These are phyloP conservation scores for Neoitamus cyanurus DNA, from an alignment of 2,888 invertebrate genomes.

Conservation along the genomic window DNA sequence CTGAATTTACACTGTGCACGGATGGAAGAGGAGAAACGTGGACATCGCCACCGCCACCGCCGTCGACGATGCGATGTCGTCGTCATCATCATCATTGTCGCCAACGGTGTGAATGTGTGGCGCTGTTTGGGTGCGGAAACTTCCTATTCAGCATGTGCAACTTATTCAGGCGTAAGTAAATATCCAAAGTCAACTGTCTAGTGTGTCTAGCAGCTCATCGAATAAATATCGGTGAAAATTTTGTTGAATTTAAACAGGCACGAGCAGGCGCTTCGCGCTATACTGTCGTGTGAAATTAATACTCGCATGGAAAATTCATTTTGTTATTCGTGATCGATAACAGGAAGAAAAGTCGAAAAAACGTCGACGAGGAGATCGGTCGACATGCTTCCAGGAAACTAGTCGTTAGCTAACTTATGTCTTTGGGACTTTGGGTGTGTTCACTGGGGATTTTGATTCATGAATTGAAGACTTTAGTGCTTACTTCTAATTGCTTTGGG, in stretches of 20 bases:
- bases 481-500: no score
- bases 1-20: not conserved
- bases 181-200: not conserved
- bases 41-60: not conserved
- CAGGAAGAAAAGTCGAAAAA: not conserved
- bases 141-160: constrained; percentile 17
- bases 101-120: not conserved
- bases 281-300: not conserved
- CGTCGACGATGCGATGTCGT: not conserved
- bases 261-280: not conserved
- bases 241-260: not conserved
- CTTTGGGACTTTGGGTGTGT: not conserved
- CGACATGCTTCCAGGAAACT: not conserved
- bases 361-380: not conserved
- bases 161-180: not conserved
- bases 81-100: not conserved
- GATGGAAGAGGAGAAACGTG: not conserved
- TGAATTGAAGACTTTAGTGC: no score
- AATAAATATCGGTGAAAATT: not conserved
- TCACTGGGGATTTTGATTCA: not conserved
- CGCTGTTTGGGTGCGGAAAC: constrained; percentile 20
- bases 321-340: not conserved
- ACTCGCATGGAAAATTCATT: not conserved
- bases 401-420: not conserved
- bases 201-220: not conserved